These are phyloP conservation scores for Yponomeuta cagnagella DNA, from an alignment of 2,888 invertebrate genomes.

Conservation along the genomic window DNA sequence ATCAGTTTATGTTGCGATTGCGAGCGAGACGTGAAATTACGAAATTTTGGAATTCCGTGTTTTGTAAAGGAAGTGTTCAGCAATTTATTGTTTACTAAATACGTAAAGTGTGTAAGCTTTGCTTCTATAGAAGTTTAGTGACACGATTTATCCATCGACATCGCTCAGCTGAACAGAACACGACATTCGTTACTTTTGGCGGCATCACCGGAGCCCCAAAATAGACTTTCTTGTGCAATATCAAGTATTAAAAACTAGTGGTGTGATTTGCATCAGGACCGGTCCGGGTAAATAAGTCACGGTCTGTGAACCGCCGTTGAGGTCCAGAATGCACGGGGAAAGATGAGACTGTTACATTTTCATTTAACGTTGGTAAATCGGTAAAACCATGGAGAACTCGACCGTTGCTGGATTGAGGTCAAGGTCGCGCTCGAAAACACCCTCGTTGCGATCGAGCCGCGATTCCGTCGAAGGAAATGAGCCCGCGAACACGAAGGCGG, in stretches of 20 bases:
- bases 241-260: constrained; percentile 33
- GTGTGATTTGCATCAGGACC: constrained; percentile 39
- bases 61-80: constrained; percentile 35
- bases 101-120: neutral
- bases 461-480: constrained; percentile 75
- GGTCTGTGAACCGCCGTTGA: constrained; percentile 27
- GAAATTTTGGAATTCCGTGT: constrained; percentile 47
- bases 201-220: constrained; percentile 66
- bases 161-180: neutral
- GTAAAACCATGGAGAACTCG: constrained; percentile 54
- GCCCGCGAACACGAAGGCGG: constrained; percentile 66
- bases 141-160: neutral
- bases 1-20: constrained; percentile 64
- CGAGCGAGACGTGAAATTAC: constrained; percentile 40
- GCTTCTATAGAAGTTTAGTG: neutral
- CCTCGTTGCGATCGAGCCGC: constrained; percentile 76
- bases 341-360: constrained; percentile 17
- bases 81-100: constrained; percentile 9
- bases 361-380: constrained; percentile 13
- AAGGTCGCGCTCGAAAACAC: constrained; percentile 83
- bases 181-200: constrained; percentile 57
- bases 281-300: constrained; percentile 35
- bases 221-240: constrained; percentile 71
- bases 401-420: constrained; percentile 76
- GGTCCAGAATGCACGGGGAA: constrained; percentile 36